Evolutionary conservation across 2,797 vertebrate species (phyloP).

Genomic region (Leptoclinus maculatus): DNA sequence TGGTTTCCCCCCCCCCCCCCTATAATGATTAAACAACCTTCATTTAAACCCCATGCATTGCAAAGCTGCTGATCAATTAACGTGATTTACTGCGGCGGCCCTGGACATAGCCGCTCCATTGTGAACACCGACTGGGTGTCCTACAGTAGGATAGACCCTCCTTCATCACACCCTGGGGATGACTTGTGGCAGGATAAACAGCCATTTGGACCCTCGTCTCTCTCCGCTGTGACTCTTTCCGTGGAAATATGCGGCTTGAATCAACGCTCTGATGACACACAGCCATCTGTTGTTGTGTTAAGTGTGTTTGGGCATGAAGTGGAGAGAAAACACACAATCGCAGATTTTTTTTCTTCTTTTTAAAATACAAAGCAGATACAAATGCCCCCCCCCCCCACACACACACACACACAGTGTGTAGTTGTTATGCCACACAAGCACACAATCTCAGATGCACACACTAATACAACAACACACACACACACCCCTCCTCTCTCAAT

Average conservation of each 20-base stretch:
- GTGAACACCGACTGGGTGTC: slow-evolving; percentile 75
- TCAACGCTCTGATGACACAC: slow-evolving; percentile 84
- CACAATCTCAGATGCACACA: slow-evolving; percentile 46
- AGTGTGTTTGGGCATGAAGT: slow-evolving; percentile 81
- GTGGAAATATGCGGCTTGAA: slow-evolving; percentile 83
- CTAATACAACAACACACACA: slow-evolving; percentile 29
- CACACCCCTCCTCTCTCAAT: slow-evolving; percentile 46
- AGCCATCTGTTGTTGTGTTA: slow-evolving; percentile 86
- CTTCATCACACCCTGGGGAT: slow-evolving; percentile 82
- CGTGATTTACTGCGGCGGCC: slow-evolving; percentile 75
- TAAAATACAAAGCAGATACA: slow-evolving; percentile 49
- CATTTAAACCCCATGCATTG: slow-evolving; percentile 77
- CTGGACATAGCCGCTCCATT: slow-evolving; percentile 55
- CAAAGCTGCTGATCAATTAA: slow-evolving; percentile 79
- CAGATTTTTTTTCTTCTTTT: slow-evolving; percentile 12
- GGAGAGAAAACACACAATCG: slow-evolving; percentile 71
- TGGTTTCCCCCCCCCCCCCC: slow-evolving; percentile 46
- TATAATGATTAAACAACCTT: slow-evolving; percentile 80
- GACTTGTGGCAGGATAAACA: slow-evolving; percentile 83
- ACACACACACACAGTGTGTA: slow-evolving; percentile 20
- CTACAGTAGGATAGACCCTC: slow-evolving; percentile 78
- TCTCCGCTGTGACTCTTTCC: slow-evolving; percentile 80
- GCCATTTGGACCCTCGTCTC: slow-evolving; percentile 82
- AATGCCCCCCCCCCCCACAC: neutral
- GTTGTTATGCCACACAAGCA: slow-evolving; percentile 30